Evolutionary conservation across 2,797 vertebrate genomes (phyloP).

Genomic region (Urophycis tenuis): DNA sequence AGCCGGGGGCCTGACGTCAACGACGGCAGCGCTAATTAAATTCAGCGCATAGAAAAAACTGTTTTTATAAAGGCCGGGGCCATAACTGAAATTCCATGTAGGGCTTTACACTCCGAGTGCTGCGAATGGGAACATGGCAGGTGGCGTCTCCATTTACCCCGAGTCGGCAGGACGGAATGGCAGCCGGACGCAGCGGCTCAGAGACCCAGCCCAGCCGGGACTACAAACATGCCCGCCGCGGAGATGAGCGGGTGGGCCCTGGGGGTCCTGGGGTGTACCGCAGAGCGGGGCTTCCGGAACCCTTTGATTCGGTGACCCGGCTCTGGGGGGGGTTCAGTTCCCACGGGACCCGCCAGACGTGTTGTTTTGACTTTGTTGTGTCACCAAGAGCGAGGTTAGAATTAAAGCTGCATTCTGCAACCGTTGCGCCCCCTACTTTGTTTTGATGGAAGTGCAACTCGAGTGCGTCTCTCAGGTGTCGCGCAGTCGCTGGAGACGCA

Average conservation of each 20-base stretch:
- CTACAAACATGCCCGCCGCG: no score
- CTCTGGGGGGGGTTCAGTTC: no score
- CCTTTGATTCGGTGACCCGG: no score
- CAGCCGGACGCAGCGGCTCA: slow-evolving; percentile 3
- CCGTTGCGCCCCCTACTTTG: background rate
- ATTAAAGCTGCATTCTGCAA: background rate
- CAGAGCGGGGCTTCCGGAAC: no score
- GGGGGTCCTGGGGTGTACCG: no score
- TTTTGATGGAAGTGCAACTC: background rate
- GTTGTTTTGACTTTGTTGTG: no score
- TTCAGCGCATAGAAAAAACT: slow-evolving; percentile 9
- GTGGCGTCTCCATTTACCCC: slow-evolving; percentile 61
- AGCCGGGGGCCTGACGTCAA: background rate
- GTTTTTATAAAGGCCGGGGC: slow-evolving; percentile 11
- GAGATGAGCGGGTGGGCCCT: no score
- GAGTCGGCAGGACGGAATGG: slow-evolving; percentile 48
- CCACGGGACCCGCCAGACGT: no score
- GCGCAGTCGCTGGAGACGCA: background rate
- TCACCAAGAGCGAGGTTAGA: no score
- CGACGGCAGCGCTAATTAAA: background rate
- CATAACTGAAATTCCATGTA: slow-evolving; percentile 33
- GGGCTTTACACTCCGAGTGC: background rate
- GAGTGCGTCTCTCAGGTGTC: background rate
- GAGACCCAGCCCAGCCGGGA: background rate
- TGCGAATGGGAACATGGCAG: slow-evolving; percentile 27